These are phyloP conservation scores for Pachypanchax playfairii DNA, from an alignment of 2,113 vertebrate genomes.

Conservation along the genomic window DNA sequence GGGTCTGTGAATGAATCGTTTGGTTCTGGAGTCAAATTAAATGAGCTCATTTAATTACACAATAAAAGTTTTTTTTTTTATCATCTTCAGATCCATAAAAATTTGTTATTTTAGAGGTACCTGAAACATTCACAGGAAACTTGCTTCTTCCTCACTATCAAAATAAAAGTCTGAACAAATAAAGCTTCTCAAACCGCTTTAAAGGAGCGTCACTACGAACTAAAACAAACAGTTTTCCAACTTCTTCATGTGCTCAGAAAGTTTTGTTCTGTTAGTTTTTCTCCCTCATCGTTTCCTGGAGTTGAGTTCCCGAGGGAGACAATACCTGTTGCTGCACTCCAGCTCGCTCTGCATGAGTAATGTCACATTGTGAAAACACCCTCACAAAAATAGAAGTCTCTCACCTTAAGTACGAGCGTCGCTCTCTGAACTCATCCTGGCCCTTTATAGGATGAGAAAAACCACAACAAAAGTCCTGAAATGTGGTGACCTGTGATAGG, in stretches of 20 bases:
- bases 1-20: no score
- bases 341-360: constrained; percentile 16
- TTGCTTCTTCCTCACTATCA: no score
- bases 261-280: constrained; percentile 21
- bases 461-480: no score
- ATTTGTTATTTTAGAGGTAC: no score
- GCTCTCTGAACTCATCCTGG: constrained; percentile 31
- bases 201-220: constrained; percentile 76
- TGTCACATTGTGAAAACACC: constrained; percentile 11
- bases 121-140: no score
- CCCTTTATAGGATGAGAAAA: constrained; percentile 26
- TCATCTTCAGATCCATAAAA: no score
- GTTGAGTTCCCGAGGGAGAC: constrained; percentile 15
- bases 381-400: not conserved
- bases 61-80: no score
- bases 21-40: no score
- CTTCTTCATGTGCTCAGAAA: not conserved
- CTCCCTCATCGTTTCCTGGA: constrained; percentile 26
- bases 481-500: not conserved
- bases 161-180: no score
- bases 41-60: no score
- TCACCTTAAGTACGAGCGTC: not conserved
- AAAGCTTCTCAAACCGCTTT: no score
- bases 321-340: constrained; percentile 5
- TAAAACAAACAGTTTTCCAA: not conserved